phyloP scores from a whole-genome alignment of 1,140 invertebrate species.

The Pseudomyrmex concolor region DNA sequence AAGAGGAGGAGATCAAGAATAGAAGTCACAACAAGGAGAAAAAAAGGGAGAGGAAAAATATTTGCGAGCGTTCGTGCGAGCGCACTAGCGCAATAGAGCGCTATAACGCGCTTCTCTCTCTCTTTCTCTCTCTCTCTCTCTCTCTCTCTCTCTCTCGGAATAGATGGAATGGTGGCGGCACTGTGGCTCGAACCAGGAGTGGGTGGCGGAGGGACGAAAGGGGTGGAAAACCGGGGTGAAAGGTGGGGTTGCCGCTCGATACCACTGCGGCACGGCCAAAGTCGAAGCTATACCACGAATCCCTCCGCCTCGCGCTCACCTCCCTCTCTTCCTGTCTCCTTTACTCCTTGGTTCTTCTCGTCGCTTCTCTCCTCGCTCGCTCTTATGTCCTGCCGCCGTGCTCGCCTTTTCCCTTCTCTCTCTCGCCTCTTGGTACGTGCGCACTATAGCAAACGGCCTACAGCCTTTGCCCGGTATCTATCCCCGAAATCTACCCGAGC shows the following conservation, averaged over 20 bases:
- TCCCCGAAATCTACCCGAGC: conserved; percentile 71
- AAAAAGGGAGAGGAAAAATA: conserved; percentile 29
- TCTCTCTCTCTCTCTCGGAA: conserved; percentile 11
- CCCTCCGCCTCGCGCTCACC: conserved; percentile 52
- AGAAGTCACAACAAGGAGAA: not conserved
- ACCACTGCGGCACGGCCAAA: conserved; percentile 85
- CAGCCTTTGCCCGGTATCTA: conserved; percentile 73
- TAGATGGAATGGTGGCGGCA: conserved; percentile 65
- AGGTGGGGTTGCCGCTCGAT: conserved; percentile 83
- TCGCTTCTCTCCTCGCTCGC: conserved; percentile 51
- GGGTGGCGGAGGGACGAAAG: conserved; percentile 37
- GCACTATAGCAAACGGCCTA: conserved; percentile 74
- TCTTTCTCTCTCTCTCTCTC: not conserved
- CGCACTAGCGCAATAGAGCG: conserved; percentile 68
- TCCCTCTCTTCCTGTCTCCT: conserved; percentile 30
- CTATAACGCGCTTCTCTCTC: conserved; percentile 64
- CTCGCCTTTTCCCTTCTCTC: conserved; percentile 39
- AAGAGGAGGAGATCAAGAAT: conserved; percentile 30
- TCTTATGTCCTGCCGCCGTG: conserved; percentile 38
- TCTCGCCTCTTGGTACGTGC: conserved; percentile 40
- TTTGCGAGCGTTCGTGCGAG: conserved; percentile 66
- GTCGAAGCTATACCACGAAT: conserved; percentile 78
- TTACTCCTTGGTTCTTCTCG: conserved; percentile 24
- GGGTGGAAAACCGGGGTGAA: conserved; percentile 49
- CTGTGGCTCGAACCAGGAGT: conserved; percentile 63